Percentiles rank a stretch among this genome's conserved stretches.
Evolutionary conservation across 2,113 vertebrate genomes (phyloP).

Genomic region (Podarcis raffonei): DNA sequence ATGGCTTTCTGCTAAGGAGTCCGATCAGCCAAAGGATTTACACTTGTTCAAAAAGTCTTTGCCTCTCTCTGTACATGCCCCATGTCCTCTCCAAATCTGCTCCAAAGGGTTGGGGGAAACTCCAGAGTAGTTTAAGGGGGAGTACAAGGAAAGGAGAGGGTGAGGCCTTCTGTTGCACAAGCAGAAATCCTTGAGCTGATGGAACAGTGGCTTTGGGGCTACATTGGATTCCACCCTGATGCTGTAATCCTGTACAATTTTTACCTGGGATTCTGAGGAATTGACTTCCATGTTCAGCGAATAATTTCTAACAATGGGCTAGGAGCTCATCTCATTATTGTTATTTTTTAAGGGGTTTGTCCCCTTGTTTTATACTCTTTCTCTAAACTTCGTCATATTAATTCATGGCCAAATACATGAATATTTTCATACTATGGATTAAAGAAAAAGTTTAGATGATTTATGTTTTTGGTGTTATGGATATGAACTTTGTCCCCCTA

Average conservation of each 20-base stretch:
- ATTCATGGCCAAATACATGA: background rate
- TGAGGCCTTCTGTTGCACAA: too few relatives aligned
- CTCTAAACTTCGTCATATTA: background rate
- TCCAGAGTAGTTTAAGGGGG: too few relatives aligned
- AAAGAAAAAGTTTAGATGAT: background rate
- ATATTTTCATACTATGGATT: background rate
- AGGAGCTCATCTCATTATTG: background rate
- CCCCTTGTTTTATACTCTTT: background rate
- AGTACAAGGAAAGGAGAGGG: too few relatives aligned
- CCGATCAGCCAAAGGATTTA: too few relatives aligned
- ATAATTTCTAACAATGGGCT: background rate
- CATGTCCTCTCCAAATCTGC: too few relatives aligned
- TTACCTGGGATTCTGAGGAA: background rate
- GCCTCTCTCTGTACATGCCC: too few relatives aligned
- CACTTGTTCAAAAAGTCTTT: too few relatives aligned
- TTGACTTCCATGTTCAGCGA: background rate
- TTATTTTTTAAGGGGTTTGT: background rate
- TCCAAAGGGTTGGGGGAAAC: too few relatives aligned
- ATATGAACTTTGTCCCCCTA: background rate
- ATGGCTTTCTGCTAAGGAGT: too few relatives aligned
- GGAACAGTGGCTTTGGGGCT: too few relatives aligned
- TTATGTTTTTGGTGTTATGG: background rate
- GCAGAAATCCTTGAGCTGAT: too few relatives aligned
- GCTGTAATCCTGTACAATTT: background rate
- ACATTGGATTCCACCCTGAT: too few relatives aligned